Evolutionary conservation across 2,797 vertebrate genomes (phyloP).

Genomic region (Saxicola maurus): DNA sequence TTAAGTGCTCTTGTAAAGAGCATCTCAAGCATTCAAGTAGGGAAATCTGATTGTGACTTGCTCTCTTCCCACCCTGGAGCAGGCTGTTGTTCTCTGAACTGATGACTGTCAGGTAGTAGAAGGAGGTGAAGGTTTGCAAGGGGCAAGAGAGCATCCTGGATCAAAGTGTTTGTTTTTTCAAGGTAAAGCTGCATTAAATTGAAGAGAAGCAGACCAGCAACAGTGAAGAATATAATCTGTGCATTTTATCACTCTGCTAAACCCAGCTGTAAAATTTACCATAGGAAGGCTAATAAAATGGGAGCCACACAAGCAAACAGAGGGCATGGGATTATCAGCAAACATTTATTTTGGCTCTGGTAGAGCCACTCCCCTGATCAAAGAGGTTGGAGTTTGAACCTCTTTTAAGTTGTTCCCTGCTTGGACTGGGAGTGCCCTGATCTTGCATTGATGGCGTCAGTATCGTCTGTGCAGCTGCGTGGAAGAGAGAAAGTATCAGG

Average conservation of each 20-base stretch:
- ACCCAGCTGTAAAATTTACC: constrained; percentile 40
- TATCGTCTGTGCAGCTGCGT: not conserved
- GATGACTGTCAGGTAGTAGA: not conserved
- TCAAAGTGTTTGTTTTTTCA: not conserved
- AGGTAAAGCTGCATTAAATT: not conserved
- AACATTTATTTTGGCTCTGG: constrained; percentile 59
- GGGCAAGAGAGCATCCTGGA: not conserved
- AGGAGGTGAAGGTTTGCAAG: not conserved
- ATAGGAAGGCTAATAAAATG: constrained; percentile 40
- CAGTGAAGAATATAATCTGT: not conserved
- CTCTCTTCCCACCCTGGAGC: not conserved
- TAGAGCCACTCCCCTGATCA: constrained; percentile 22
- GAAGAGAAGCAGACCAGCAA: not conserved
- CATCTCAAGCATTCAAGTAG: not conserved
- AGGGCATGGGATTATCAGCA: not conserved
- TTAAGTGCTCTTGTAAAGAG: not conserved
- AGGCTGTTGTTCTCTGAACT: not conserved
- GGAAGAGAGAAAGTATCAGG: not conserved
- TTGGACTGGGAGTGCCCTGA: not conserved
- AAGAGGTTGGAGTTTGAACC: constrained; percentile 25
- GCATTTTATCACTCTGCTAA: constrained; percentile 34
- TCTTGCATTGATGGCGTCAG: not conserved
- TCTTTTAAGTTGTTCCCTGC: not conserved
- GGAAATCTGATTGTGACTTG: not conserved
- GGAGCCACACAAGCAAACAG: constrained; percentile 23